Evolutionary conservation across 2,113 vertebrate genomes (phyloP), one percentile per base, ranked within the genome.

Genomic region (Nothoprocta perdicaria): DNA sequence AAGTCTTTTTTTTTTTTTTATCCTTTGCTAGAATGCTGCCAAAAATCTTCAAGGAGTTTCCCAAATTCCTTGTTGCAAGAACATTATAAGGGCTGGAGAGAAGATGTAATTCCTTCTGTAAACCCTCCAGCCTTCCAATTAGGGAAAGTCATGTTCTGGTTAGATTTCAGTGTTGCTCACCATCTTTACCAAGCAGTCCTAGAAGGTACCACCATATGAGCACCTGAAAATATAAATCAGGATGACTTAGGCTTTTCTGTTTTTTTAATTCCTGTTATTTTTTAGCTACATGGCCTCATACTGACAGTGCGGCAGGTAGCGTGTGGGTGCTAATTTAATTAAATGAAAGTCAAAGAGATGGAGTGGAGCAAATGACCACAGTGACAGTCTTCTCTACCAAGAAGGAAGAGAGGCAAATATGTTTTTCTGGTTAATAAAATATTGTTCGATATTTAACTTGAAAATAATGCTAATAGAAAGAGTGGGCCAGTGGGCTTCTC

Each of bases 41-140:
- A 89, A 93, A 85, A 89, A 31, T 80, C 43, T 72, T 89, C 71
- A 73, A 72, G 82, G 72, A 67, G 63, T 68, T 84, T 82, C 92
- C 41, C 38, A 60, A 80, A 90, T 67, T 17, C 19, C 31, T 87
- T 89, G 46, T 79, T 93, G 45, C 60, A 94, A 89, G 33, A 86
- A 27, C 19, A 15, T 87, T 4, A 0, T 45, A 81, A 90, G 15
- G 18, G 7, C 53, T 95, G 66, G 17, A 67, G 26, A 33, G 73
- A 65, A 80, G 58, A 78, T 46, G 52, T 14, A 61, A 90, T 72
- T 41, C 9, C 35, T 90, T 45, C 53, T n/a, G 66, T 76, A 90
- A 66, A 55, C 10, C n/a, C 58, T 1, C 0, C n/a, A 58, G 23
- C 40, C 24, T 78, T 84, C 68, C 72, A 75, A 69, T 79, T 41